These are phyloP conservation scores for Halichoeres trimaculatus DNA, from an alignment of 2,113 vertebrate genomes.

Conservation along the genomic window DNA sequence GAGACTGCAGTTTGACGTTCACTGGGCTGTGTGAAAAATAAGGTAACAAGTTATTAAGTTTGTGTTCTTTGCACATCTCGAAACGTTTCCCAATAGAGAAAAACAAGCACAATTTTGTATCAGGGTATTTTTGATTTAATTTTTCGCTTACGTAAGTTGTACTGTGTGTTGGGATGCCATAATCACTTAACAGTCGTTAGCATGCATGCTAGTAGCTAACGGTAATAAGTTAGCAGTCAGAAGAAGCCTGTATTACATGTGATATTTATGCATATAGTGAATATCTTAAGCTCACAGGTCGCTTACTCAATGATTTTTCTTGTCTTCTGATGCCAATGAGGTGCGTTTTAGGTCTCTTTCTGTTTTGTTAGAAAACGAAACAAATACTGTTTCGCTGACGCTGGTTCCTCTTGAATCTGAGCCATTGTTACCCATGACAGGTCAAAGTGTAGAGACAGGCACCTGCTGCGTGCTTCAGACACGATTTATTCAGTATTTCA, in stretches of 20 bases:
- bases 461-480: background rate
- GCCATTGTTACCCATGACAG: background rate
- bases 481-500: background rate
- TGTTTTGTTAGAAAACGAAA: slow-evolving; percentile 19
- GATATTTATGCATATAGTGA: background rate
- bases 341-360: too few species aligned
- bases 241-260: background rate
- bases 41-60: slow-evolving; percentile 59
- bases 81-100: background rate
- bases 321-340: background rate
- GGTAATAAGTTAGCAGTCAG: slow-evolving; percentile 9
- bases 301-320: background rate
- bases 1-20: slow-evolving; percentile 83
- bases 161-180: background rate
- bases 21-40: slow-evolving; percentile 33
- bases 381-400: background rate
- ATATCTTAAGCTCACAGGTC: too few species aligned
- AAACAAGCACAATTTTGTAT: too few species aligned
- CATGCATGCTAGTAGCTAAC: slow-evolving; percentile 64
- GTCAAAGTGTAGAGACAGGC: background rate
- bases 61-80: background rate
- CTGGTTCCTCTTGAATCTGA: slow-evolving; percentile 8
- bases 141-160: background rate
- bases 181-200: slow-evolving; percentile 24
- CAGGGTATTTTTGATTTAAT: background rate